phyloP scores from a whole-genome alignment of 2,113 vertebrate genomes.

The Misgurnus anguillicaudatus region DNA sequence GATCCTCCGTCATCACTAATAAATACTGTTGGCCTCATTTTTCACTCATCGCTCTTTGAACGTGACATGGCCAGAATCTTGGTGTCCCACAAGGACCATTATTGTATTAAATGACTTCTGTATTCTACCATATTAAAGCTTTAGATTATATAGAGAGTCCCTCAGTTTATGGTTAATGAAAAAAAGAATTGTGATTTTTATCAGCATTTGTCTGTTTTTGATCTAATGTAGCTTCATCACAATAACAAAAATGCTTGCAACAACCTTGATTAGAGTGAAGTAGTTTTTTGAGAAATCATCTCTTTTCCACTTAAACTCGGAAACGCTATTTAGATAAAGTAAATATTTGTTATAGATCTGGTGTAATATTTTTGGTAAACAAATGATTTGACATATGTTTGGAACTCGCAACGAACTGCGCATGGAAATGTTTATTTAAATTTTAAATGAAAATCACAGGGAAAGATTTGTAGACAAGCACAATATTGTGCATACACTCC shows the following conservation, averaged over 20 bases:
- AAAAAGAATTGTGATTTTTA: constrained; percentile 12
- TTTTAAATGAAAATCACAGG: constrained; percentile 51
- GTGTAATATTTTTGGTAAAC: constrained; percentile 58
- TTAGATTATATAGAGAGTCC: not conserved
- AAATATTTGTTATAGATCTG: constrained; percentile 13
- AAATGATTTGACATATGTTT: constrained; percentile 54
- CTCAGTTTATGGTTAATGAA: constrained; percentile 28
- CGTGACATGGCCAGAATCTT: constrained; percentile 56
- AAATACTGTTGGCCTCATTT: constrained; percentile 52
- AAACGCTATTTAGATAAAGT: constrained; percentile 40
- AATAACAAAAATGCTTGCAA: not conserved
- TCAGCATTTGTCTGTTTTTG: constrained; percentile 4
- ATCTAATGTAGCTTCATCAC: constrained; percentile 9
- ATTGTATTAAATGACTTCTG: constrained; percentile 61
- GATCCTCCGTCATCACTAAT: constrained; percentile 35
- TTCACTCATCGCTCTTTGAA: constrained; percentile 57
- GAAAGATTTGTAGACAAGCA: constrained; percentile 55
- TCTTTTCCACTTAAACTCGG: constrained; percentile 20
- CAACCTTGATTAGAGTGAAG: not conserved
- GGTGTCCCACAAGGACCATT: constrained; percentile 57
- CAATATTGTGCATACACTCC: constrained; percentile 55
- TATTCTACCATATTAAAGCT: constrained; percentile 50
- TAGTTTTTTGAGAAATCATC: not conserved
- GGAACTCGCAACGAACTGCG: constrained; percentile 50
- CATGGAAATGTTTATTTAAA: constrained; percentile 43